Evolutionary conservation across 2,797 vertebrate genomes (phyloP).

Genomic region (Dallia pectoralis): DNA sequence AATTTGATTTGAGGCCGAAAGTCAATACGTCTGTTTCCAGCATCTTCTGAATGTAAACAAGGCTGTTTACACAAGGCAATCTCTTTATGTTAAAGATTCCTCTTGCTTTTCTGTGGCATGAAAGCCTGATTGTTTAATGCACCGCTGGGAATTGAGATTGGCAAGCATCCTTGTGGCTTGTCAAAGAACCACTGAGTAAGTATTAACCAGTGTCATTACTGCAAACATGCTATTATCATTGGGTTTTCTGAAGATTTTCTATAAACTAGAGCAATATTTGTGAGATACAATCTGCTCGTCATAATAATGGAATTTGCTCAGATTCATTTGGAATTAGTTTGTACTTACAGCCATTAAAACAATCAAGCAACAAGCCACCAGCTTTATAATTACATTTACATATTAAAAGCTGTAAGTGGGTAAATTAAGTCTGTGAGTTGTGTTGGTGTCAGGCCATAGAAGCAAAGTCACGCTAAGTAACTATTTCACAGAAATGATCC

Average conservation of each 20-base stretch:
- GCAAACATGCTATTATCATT: not conserved
- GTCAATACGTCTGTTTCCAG: not conserved
- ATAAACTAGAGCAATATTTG: not conserved
- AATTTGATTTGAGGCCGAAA: not conserved
- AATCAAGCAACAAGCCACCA: not conserved
- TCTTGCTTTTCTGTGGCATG: not conserved
- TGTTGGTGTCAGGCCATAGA: not conserved
- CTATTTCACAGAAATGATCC: constrained; percentile 13
- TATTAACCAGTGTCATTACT: not conserved
- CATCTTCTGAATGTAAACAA: not conserved
- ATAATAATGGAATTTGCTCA: not conserved
- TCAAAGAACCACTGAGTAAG: not conserved
- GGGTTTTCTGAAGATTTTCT: not conserved
- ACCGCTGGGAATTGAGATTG: not conserved
- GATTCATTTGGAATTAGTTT: not conserved
- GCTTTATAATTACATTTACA: not conserved
- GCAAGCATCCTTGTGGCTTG: not conserved
- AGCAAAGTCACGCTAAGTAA: not conserved
- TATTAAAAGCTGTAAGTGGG: not conserved
- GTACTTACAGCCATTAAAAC: not conserved
- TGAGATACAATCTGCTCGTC: not conserved
- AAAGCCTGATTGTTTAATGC: not conserved
- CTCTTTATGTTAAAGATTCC: not conserved
- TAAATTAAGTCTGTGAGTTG: not conserved
- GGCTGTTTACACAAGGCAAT: not conserved